Conservation (phyloP, 1,140 invertebrate species). For the Pseudomyrmex pallidus region DNA sequence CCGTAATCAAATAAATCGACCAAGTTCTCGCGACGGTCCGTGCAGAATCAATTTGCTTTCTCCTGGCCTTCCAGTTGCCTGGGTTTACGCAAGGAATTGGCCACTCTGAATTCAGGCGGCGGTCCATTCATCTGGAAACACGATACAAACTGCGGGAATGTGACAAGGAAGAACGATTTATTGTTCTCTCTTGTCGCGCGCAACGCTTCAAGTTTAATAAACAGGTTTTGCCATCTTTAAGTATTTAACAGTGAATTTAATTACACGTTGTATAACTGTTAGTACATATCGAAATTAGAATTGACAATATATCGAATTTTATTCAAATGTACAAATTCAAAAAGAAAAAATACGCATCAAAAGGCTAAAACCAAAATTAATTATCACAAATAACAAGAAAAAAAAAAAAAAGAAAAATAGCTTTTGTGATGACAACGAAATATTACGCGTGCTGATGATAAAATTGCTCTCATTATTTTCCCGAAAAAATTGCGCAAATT, state of each 20-base stretch:
- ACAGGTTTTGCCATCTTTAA: slow-evolving; percentile 17
- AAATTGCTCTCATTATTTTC: not conserved
- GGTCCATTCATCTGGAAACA: slow-evolving; percentile 69
- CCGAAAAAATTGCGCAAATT: slow-evolving; percentile 5
- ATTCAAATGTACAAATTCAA: not conserved
- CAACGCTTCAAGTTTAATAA: not conserved
- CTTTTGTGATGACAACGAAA: not conserved
- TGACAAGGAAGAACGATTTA: slow-evolving; percentile 55
- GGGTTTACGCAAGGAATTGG: slow-evolving; percentile 73
- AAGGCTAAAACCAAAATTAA: not conserved
- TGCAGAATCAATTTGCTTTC: slow-evolving; percentile 76
- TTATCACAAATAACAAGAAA: not conserved
- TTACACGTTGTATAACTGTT: too few species aligned
- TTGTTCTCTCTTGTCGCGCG: slow-evolving; percentile 28
- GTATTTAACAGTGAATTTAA: slow-evolving; percentile 4
- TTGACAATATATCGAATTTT: not conserved
- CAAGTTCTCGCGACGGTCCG: slow-evolving; percentile 74
- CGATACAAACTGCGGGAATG: slow-evolving; percentile 65
- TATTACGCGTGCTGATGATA: slow-evolving; percentile 6
- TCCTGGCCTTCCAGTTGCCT: slow-evolving; percentile 67
- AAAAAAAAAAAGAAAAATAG: not conserved
- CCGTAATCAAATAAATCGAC: slow-evolving; percentile 78
- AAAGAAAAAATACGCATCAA: not conserved
- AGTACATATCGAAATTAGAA: too few species aligned
- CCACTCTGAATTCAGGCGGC: slow-evolving; percentile 67